A percentile compares a stretch with the other conserved stretches of the same genome.
These are phyloP conservation scores for Oryctes rhinoceros DNA, from an alignment of 1,140 invertebrate species.

Conservation along the genomic window DNA sequence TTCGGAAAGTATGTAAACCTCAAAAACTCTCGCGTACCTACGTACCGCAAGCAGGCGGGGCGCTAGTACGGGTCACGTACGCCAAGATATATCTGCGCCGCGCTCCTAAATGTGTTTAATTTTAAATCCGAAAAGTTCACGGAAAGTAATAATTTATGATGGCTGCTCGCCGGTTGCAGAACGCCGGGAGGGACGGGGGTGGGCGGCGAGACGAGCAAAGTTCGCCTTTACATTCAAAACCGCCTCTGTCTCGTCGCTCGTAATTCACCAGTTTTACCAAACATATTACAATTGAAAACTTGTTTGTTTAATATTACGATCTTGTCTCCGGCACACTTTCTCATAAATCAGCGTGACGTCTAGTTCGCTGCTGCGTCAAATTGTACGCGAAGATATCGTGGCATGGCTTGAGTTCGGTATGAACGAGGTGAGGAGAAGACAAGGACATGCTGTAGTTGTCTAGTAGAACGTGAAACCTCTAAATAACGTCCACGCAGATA, in stretches of 20 bases:
- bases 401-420: background rate
- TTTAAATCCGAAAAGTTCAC: conserved; percentile 35
- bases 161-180: conserved; percentile 4
- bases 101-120: conserved; percentile 26
- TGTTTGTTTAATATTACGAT: conserved; percentile 42
- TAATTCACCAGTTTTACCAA: conserved; percentile 39
- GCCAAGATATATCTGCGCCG: conserved; percentile 17
- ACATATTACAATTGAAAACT: conserved; percentile 40
- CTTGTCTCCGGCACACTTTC: conserved; percentile 33
- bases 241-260: conserved; percentile 4
- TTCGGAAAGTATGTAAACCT: background rate
- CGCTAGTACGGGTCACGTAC: conserved; percentile 23
- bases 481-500: too few relatives aligned
- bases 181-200: background rate
- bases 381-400: background rate
- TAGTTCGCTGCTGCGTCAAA: conserved; percentile 22
- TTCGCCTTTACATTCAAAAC: conserved; percentile 18
- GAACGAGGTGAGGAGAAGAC: background rate
- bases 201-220: background rate
- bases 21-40: conserved; percentile 6
- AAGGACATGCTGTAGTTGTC: background rate
- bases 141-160: conserved; percentile 37
- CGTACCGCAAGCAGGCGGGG: background rate
- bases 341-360: conserved; percentile 39
- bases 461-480: too few relatives aligned